phyloP scores from a whole-genome alignment of 2,888 invertebrate species.

The Oscheius onirici region DNA sequence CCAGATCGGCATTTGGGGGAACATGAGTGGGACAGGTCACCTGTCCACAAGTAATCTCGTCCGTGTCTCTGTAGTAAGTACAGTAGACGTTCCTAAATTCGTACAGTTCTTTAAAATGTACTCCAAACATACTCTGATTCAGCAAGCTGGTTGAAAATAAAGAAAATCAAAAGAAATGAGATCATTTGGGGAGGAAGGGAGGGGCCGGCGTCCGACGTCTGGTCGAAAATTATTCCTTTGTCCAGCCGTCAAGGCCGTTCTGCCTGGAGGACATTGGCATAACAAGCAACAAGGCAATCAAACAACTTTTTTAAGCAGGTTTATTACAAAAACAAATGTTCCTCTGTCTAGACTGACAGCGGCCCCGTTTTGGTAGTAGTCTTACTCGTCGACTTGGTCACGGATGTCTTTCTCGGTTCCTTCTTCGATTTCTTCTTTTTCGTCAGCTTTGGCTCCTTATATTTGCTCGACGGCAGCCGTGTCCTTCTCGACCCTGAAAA shows the following conservation, averaged over 20 bases:
- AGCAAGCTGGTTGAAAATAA: background rate
- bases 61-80: constrained; percentile 69
- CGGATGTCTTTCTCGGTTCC: background rate
- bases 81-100: constrained; percentile 67
- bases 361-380: too few relatives aligned
- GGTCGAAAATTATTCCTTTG: constrained; percentile 34
- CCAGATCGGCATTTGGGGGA: constrained; percentile 59
- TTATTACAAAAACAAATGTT: background rate
- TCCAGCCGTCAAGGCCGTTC: constrained; percentile 1
- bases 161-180: constrained; percentile 17
- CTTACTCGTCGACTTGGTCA: background rate
- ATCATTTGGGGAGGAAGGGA: constrained; percentile 9
- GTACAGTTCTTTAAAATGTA: background rate
- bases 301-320: background rate
- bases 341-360: too few relatives aligned
- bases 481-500: background rate
- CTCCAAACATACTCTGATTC: constrained; percentile 28
- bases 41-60: constrained; percentile 70
- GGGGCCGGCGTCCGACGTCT: constrained; percentile 18
- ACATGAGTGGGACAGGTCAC: constrained; percentile 66
- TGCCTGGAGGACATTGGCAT: too few relatives aligned
- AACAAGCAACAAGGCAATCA: background rate
- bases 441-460: background rate
- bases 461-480: background rate
- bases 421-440: background rate